Conservation (phyloP, 2,113 vertebrate genomes). For the Polypterus senegalus region DNA sequence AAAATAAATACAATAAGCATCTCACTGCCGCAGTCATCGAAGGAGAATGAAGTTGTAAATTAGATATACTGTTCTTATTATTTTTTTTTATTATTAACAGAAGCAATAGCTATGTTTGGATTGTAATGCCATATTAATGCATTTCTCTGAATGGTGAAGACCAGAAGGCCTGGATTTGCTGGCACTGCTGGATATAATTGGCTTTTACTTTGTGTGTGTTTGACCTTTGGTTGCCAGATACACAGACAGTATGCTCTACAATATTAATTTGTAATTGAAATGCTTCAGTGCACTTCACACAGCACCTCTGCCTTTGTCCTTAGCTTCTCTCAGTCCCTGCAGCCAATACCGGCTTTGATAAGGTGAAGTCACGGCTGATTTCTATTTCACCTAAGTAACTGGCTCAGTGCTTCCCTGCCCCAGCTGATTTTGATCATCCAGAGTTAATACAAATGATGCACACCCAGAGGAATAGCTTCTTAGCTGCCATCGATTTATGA, state of each 20-base stretch:
- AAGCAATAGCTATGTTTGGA: background rate
- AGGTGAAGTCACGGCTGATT: slow-evolving; percentile 2
- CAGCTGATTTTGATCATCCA: slow-evolving; percentile 1
- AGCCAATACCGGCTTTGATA: background rate
- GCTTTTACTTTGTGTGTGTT: slow-evolving; percentile 4
- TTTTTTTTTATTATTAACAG: background rate
- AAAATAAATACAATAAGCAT: background rate
- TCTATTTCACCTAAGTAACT: slow-evolving; percentile 1
- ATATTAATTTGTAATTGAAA: slow-evolving; percentile 9
- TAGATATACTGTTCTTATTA: background rate
- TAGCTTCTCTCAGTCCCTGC: background rate
- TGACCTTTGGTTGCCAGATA: slow-evolving; percentile 2
- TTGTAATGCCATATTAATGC: too few species aligned
- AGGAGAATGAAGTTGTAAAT: too few species aligned
- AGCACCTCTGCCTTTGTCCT: slow-evolving; percentile 2
- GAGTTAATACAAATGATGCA: background rate
- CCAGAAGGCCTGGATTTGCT: background rate
- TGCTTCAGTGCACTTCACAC: slow-evolving; percentile 1
- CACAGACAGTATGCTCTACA: background rate
- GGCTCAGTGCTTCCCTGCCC: background rate
- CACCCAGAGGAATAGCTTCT: background rate
- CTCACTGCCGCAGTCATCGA: background rate
- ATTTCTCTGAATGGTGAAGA: background rate
- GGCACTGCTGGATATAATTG: background rate
- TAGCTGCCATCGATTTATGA: slow-evolving; percentile 1